Conservation (phyloP, 2,113 vertebrate species). For the Hiodon tergisus region DNA sequence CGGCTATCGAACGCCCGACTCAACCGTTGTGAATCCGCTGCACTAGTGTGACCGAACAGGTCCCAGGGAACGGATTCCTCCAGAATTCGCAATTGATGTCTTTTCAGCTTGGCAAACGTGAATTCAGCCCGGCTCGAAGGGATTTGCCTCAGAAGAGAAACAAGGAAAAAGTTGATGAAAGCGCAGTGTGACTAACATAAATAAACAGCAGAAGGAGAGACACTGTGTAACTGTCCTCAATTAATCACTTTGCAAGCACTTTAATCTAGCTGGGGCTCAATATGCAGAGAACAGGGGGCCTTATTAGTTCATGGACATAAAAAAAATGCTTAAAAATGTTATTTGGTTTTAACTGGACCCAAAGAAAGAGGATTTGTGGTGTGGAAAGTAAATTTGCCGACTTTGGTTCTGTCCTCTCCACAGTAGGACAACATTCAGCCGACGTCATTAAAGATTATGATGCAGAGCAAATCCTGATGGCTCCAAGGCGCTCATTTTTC, state of each 20-base stretch:
- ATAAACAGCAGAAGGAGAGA: slow-evolving; percentile 24
- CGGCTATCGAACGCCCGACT: too few relatives aligned
- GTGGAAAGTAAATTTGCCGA: background rate
- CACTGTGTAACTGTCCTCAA: slow-evolving; percentile 24
- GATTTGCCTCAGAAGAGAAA: slow-evolving; percentile 37
- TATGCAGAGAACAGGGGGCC: too few relatives aligned
- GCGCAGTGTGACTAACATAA: slow-evolving; percentile 26
- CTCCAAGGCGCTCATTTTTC: slow-evolving; percentile 51
- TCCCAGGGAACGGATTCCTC: slow-evolving; percentile 38
- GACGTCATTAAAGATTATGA: slow-evolving; percentile 45
- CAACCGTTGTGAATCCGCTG: too few relatives aligned
- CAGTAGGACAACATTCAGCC: slow-evolving; percentile 47
- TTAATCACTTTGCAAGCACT: slow-evolving; percentile 20
- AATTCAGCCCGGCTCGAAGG: slow-evolving; percentile 30
- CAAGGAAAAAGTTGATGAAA: slow-evolving; percentile 5
- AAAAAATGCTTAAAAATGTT: background rate
- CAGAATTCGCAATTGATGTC: slow-evolving; percentile 50
- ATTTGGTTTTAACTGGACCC: background rate
- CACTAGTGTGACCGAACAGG: background rate
- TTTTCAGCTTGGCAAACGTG: slow-evolving; percentile 53
- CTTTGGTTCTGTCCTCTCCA: slow-evolving; percentile 14
- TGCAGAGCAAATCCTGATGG: slow-evolving; percentile 40
- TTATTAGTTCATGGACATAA: too few relatives aligned
- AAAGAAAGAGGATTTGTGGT: background rate
- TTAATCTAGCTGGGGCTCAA: slow-evolving; percentile 2